Percentiles rank a stretch among this genome's conserved stretches.
These are phyloP conservation scores for Eristalis arbustorum DNA, from an alignment of 2,888 invertebrate species.

Conservation along the genomic window DNA sequence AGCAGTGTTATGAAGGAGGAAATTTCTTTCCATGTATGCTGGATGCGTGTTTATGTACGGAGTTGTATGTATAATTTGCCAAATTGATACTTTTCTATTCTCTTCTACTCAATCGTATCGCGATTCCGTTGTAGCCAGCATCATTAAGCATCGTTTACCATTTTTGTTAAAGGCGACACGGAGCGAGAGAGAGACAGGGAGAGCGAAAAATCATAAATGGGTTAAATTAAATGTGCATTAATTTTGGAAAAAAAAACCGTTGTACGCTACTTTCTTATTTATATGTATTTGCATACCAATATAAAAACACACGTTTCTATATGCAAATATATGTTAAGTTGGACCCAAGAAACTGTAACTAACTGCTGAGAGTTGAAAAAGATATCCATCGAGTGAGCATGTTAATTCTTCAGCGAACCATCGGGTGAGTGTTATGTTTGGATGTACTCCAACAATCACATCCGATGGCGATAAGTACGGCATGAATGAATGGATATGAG, in stretches of 20 bases:
- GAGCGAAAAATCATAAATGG: slow-evolving; percentile 2
- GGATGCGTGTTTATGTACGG: not conserved
- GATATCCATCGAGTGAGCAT: slow-evolving; percentile 45
- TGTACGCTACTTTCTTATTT: slow-evolving; percentile 56
- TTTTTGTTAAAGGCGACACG: slow-evolving; percentile 14
- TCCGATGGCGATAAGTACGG: slow-evolving; percentile 49
- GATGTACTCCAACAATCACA: slow-evolving; percentile 7
- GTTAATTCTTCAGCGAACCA: slow-evolving; percentile 42
- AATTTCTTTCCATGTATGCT: not conserved
- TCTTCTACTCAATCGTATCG: not conserved
- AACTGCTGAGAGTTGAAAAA: slow-evolving; percentile 11
- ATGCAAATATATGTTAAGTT: slow-evolving; percentile 36
- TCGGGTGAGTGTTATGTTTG: not conserved
- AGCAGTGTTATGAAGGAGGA: not conserved
- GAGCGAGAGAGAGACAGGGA: not conserved
- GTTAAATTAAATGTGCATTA: slow-evolving; percentile 49
- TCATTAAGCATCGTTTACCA: slow-evolving; percentile 38
- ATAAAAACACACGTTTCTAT: slow-evolving; percentile 29
- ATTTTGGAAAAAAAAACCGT: slow-evolving; percentile 48
- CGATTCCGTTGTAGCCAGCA: slow-evolving; percentile 30
- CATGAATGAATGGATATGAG: slow-evolving; percentile 32
- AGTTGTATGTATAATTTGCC: slow-evolving; percentile 27
- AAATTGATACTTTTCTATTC: slow-evolving; percentile 54
- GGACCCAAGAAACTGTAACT: slow-evolving; percentile 32
- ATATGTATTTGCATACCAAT: slow-evolving; percentile 46